A percentile compares a stretch with the other conserved stretches of the same genome.
Evolutionary conservation across 2,797 vertebrate species (phyloP).

Genomic region (Novumbra hubbsi): DNA sequence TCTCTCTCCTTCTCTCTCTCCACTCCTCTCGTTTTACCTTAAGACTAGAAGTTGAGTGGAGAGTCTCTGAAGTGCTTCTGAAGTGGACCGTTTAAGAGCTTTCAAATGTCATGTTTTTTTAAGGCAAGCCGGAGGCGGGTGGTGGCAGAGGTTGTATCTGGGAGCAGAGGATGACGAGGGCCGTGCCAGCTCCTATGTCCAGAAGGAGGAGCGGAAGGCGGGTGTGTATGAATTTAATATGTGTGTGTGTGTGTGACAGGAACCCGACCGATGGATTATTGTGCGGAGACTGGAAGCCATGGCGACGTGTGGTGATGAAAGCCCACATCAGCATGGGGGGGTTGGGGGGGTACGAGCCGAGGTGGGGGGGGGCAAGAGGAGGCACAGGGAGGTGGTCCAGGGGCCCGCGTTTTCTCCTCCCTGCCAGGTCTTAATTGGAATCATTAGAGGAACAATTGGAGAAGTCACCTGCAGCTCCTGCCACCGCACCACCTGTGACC

Average conservation of each 20-base stretch:
- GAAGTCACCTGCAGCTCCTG: slow-evolving; percentile 72
- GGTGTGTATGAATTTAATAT: not conserved
- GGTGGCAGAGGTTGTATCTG: not conserved
- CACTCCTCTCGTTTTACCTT: slow-evolving; percentile 35
- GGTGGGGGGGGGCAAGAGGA: not conserved
- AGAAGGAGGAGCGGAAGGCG: slow-evolving; percentile 29
- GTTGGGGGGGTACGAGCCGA: not conserved
- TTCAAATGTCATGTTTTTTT: slow-evolving; percentile 68
- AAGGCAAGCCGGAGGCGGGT: not conserved
- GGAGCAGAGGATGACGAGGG: slow-evolving; percentile 3
- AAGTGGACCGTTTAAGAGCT: slow-evolving; percentile 61
- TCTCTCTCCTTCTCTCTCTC: slow-evolving; percentile 9
- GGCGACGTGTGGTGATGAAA: slow-evolving; percentile 31
- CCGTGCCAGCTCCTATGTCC: slow-evolving; percentile 24
- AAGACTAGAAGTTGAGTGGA: slow-evolving; percentile 61
- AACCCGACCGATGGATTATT: slow-evolving; percentile 24
- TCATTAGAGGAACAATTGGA: slow-evolving; percentile 75
- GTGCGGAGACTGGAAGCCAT: slow-evolving; percentile 34
- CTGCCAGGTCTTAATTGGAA: slow-evolving; percentile 78
- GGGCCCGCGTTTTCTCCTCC: slow-evolving; percentile 49
- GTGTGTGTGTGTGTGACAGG: not conserved
- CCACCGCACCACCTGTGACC: slow-evolving; percentile 66
- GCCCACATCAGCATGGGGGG: not conserved
- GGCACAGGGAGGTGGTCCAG: slow-evolving; percentile 45
- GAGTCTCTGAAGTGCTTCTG: slow-evolving; percentile 71